Conservation (phyloP, 2,113 vertebrate species). For the Equus przewalskii region DNA sequence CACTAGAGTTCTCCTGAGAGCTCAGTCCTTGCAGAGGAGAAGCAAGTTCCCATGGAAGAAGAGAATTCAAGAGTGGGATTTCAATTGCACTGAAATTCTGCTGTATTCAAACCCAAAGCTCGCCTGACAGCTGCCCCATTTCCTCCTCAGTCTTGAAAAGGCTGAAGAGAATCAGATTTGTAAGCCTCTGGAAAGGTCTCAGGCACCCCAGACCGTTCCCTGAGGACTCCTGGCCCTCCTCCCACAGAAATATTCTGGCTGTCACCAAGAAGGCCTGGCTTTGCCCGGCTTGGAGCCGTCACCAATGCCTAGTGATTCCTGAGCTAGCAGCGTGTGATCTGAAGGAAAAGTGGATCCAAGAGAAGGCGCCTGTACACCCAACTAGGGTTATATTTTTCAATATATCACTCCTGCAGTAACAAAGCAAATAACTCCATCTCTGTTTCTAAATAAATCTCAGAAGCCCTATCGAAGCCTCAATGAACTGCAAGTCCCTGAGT, state of each 20-base stretch:
- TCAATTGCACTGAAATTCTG: neutral
- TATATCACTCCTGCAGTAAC: neutral
- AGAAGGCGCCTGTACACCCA: neutral
- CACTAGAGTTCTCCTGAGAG: fast-evolving
- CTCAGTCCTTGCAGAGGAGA: neutral
- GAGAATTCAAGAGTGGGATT: neutral
- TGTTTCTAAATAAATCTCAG: neutral
- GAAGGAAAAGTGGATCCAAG: neutral
- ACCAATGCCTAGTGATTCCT: neutral
- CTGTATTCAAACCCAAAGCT: neutral
- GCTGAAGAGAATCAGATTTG: neutral
- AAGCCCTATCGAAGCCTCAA: neutral
- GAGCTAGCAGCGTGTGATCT: neutral
- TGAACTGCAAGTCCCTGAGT: neutral
- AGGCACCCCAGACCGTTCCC: neutral
- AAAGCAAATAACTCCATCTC: neutral
- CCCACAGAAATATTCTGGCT: neutral
- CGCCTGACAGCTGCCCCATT: neutral
- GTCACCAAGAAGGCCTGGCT: neutral
- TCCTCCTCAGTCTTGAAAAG: neutral
- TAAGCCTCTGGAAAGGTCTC: neutral
- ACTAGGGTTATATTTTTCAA: neutral
- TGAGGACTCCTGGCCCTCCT: neutral
- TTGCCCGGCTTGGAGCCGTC: neutral
- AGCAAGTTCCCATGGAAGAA: neutral